These are phyloP conservation scores for Bugula neritina DNA, from an alignment of 2,888 invertebrate genomes.

Conservation along the genomic window DNA sequence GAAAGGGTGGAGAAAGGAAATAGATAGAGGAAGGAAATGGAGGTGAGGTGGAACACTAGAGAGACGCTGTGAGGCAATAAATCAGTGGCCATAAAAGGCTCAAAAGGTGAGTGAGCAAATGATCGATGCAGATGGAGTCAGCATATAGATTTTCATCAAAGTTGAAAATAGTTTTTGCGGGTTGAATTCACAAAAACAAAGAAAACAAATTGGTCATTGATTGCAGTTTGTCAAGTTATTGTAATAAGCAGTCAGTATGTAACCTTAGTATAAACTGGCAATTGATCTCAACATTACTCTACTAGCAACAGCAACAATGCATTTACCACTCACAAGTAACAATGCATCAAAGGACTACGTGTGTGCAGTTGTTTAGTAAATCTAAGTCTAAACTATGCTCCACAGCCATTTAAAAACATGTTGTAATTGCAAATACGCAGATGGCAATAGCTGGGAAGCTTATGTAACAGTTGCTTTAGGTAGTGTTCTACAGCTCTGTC, in stretches of 20 bases:
- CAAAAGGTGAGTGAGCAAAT: too few species aligned
- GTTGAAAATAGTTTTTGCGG: background rate
- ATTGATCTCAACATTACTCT: background rate
- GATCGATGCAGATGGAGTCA: too few species aligned
- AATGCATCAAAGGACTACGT: background rate
- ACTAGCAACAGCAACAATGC: background rate
- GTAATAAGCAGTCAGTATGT: too few species aligned
- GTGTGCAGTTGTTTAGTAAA: background rate
- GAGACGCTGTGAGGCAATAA: too few species aligned
- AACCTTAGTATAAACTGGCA: too few species aligned
- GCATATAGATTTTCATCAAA: background rate
- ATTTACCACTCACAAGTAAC: background rate
- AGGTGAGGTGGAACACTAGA: too few species aligned
- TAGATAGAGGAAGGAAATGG: too few species aligned
- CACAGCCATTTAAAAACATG: background rate
- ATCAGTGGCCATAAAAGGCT: too few species aligned
- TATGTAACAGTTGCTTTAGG: background rate
- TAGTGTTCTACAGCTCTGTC: constrained; percentile 15
- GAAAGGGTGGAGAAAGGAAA: too few species aligned
- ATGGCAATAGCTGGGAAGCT: background rate
- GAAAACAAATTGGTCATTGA: background rate
- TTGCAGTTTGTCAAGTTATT: background rate
- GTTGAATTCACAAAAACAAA: background rate
- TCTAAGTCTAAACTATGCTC: background rate
- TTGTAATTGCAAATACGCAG: background rate